Evolutionary conservation across 1,140 invertebrate species (phyloP).

Genomic region (Drosophila asahinai): DNA sequence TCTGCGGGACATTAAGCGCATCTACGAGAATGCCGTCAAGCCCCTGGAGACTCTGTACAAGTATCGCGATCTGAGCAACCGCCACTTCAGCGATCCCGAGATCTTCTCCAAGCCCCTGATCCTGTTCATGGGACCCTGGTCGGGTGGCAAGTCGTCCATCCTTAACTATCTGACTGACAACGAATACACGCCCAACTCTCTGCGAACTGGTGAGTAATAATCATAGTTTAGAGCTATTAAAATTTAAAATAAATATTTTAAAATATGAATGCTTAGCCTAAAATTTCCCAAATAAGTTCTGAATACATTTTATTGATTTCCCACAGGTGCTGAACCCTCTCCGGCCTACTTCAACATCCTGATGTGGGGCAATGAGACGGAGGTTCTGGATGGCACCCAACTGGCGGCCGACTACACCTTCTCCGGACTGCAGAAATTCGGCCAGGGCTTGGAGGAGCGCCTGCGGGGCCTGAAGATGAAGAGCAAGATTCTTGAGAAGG

Average conservation of each 20-base stretch:
- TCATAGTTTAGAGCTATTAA: background rate
- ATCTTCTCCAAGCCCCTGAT: conserved; percentile 97
- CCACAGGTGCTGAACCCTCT: conserved; percentile 95
- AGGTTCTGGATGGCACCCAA: conserved; percentile 95
- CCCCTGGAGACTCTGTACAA: conserved; percentile 96
- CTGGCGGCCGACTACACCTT: conserved; percentile 97
- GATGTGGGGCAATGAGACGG: conserved; percentile 94
- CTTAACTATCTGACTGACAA: conserved; percentile 96
- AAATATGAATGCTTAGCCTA: too few relatives aligned
- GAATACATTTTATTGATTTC: background rate
- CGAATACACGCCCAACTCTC: conserved; percentile 92
- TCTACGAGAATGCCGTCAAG: conserved; percentile 95
- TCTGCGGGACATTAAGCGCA: conserved; percentile 93
- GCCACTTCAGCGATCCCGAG: conserved; percentile 97
- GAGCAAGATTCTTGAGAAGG: conserved; percentile 95
- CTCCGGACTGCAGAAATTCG: conserved; percentile 97
- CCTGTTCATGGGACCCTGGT: conserved; percentile 97
- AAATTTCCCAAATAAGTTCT: background rate
- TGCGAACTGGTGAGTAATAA: conserved; percentile 91
- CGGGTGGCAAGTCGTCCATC: conserved; percentile 97
- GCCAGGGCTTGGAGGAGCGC: conserved; percentile 95
- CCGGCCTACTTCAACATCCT: conserved; percentile 97
- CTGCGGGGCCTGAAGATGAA: conserved; percentile 93
- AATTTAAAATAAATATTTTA: background rate
- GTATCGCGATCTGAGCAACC: conserved; percentile 95